A percentile compares a stretch with the other conserved stretches of the same genome.
Evolutionary conservation across 1,140 invertebrate species (phyloP).

Genomic region (Trypoxylus dichotomus): DNA sequence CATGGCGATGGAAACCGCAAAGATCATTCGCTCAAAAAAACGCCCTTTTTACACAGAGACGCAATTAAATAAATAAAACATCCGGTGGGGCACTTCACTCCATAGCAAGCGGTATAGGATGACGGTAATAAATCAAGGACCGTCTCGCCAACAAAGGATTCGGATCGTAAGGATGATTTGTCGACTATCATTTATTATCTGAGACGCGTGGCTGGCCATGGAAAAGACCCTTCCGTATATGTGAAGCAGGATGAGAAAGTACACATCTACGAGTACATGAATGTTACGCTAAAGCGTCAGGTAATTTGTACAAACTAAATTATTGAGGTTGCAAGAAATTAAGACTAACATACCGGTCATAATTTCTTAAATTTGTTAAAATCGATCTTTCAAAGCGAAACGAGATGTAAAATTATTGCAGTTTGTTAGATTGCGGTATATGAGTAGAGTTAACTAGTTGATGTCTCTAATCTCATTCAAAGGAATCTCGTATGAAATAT

Average conservation of each 20-base stretch:
- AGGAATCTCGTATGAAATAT: too few species aligned
- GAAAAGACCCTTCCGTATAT: not conserved
- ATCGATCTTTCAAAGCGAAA: too few species aligned
- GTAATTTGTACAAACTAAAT: too few species aligned
- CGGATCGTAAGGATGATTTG: slow-evolving; percentile 15
- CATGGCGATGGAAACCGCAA: not conserved
- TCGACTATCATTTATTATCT: slow-evolving; percentile 16
- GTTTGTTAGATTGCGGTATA: too few species aligned
- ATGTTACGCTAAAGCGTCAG: too few species aligned
- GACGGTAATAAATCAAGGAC: slow-evolving; percentile 16
- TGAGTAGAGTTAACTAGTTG: too few species aligned
- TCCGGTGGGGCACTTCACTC: slow-evolving; percentile 3
- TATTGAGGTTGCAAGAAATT: too few species aligned
- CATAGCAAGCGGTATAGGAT: not conserved
- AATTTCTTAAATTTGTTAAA: too few species aligned
- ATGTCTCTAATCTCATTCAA: too few species aligned
- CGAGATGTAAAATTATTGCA: too few species aligned
- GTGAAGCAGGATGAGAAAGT: not conserved
- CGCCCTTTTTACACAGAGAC: slow-evolving; percentile 12
- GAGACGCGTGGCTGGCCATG: slow-evolving; percentile 11
- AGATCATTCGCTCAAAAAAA: not conserved
- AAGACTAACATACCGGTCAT: too few species aligned
- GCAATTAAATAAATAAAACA: slow-evolving; percentile 25
- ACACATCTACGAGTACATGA: not conserved
- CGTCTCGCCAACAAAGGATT: slow-evolving; percentile 11